phyloP scores from a whole-genome alignment of 2,888 invertebrate genomes.

The Osmoderma eremita region DNA sequence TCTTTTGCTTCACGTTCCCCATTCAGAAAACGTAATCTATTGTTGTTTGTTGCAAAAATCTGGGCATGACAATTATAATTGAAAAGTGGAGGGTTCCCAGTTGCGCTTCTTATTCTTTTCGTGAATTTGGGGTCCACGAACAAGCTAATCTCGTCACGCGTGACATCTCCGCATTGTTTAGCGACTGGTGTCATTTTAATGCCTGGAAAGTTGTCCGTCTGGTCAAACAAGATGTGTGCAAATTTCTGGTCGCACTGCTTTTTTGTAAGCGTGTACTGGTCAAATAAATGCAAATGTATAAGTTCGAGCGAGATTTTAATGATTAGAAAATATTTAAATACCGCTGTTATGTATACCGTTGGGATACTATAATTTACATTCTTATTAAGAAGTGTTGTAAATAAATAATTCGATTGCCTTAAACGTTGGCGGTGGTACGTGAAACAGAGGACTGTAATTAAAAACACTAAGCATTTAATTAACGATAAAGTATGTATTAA shows the following conservation, averaged over 20 bases:
- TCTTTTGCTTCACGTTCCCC: too few species aligned
- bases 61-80: conserved; percentile 2
- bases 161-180: conserved; percentile 31
- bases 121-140: conserved; percentile 21
- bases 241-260: conserved; percentile 2
- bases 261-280: too few species aligned
- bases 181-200: conserved; percentile 6
- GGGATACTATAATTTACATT: too few species aligned
- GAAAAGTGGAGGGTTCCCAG: conserved; percentile 1
- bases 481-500: conserved; percentile 16
- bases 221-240: conserved; percentile 12
- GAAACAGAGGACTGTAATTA: too few species aligned
- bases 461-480: conserved; percentile 18
- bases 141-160: conserved; percentile 23
- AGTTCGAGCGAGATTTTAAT: too few species aligned
- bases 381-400: too few species aligned
- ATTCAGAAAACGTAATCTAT: conserved; percentile 13
- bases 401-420: too few species aligned
- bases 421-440: too few species aligned
- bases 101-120: conserved; percentile 1
- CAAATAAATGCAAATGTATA: too few species aligned
- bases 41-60: conserved; percentile 15
- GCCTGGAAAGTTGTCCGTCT: conserved; percentile 1
- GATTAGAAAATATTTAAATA: too few species aligned
- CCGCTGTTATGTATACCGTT: too few species aligned